phyloP scores from a whole-genome alignment of 1,140 invertebrate species.

The Papilio xuthus region DNA sequence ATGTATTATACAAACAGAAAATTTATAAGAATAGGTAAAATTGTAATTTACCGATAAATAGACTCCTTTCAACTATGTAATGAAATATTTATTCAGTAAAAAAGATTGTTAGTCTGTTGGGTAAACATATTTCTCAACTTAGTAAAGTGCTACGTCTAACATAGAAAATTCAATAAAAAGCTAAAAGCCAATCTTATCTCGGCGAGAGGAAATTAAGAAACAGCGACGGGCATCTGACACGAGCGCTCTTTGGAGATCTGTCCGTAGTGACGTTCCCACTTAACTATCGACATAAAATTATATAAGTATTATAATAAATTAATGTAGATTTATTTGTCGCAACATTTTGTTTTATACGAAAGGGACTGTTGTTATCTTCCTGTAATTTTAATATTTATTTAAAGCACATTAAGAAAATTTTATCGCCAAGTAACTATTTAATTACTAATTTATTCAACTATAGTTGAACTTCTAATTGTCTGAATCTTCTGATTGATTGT shows the following conservation, averaged over 20 bases:
- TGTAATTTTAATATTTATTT: no score
- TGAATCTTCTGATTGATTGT: neutral
- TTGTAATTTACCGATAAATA: neutral
- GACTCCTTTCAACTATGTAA: neutral
- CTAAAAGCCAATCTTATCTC: slow-evolving; percentile 82
- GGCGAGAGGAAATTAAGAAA: slow-evolving; percentile 80
- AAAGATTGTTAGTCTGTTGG: neutral
- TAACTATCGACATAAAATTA: slow-evolving; percentile 42
- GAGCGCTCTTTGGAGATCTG: slow-evolving; percentile 75
- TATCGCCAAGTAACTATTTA: no score
- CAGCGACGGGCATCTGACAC: slow-evolving; percentile 80
- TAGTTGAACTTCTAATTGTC: no score
- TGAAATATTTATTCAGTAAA: neutral
- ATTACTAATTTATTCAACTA: no score
- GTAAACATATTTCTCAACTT: slow-evolving; percentile 48
- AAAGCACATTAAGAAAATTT: no score
- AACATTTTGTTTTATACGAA: no score
- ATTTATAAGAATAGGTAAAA: neutral
- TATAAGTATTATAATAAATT: neutral
- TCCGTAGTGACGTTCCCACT: slow-evolving; percentile 52
- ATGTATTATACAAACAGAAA: no score
- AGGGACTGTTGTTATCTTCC: no score
- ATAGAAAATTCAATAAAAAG: slow-evolving; percentile 81
- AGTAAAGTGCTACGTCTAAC: slow-evolving; percentile 71
- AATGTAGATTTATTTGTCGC: no score